Percentiles rank a stretch among this genome's conserved stretches.
These are phyloP conservation scores for Cyanistes caeruleus DNA, from an alignment of 2,113 vertebrate genomes.

Conservation along the genomic window DNA sequence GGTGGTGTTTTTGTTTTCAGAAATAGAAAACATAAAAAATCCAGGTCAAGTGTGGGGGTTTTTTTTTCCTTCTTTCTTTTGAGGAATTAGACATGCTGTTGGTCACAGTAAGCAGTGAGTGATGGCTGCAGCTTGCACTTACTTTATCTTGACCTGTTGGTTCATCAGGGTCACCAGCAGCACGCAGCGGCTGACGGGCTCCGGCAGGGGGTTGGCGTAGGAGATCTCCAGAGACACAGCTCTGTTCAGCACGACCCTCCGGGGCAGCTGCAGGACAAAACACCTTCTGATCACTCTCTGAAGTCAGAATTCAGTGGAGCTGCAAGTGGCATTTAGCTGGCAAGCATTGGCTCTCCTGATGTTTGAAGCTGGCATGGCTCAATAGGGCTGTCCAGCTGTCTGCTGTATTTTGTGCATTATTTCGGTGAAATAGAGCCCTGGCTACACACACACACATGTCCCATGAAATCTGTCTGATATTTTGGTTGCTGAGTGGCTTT, in stretches of 20 bases:
- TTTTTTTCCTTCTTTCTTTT: not conserved
- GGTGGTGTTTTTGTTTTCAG: not conserved
- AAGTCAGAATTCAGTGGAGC: not conserved
- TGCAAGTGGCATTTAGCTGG: not conserved
- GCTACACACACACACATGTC: not conserved
- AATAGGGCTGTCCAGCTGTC: not conserved
- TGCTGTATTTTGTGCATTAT: not conserved
- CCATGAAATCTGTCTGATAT: not conserved
- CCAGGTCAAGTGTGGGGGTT: not conserved
- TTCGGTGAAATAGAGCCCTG: not conserved
- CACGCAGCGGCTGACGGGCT: slow-evolving; percentile 51
- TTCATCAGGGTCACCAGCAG: slow-evolving; percentile 76
- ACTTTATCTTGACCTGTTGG: slow-evolving; percentile 68
- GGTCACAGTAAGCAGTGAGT: not conserved
- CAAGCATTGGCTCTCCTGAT: not conserved
- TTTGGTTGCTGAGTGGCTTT: not conserved
- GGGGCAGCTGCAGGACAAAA: slow-evolving; percentile 38
- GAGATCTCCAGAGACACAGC: slow-evolving; percentile 61
- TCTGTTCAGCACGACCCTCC: slow-evolving; percentile 24
- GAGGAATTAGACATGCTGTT: not conserved
- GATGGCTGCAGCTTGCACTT: slow-evolving; percentile 7
- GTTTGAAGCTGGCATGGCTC: not conserved
- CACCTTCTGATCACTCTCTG: not conserved
- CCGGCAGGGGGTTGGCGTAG: slow-evolving; percentile 66
- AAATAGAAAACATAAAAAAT: not conserved